Conservation (phyloP, 2,888 invertebrate species). For the Acrobasis repandana region DNA sequence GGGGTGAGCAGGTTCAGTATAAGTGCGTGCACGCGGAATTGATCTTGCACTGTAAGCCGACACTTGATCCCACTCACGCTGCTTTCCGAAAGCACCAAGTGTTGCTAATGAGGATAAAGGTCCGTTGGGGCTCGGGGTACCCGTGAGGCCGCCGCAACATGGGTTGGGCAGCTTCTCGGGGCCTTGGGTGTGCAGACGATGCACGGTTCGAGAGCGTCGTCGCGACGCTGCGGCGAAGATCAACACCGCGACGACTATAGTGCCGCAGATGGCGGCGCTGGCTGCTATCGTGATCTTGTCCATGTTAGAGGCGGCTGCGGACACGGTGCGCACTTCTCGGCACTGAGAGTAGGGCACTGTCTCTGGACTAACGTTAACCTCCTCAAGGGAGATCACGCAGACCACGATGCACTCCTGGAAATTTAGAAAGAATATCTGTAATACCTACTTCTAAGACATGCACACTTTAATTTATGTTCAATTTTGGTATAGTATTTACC, state of each 20-base stretch:
- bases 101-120: conserved; percentile 92
- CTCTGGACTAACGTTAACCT: conserved; percentile 93
- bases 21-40: conserved; percentile 93
- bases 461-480: conserved; percentile 21
- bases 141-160: conserved; percentile 88
- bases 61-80: conserved; percentile 88
- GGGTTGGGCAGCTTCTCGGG: conserved; percentile 89
- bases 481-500: conserved; percentile 70
- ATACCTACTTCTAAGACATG: too few relatives aligned
- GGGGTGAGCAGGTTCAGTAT: conserved; percentile 82
- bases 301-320: conserved; percentile 93
- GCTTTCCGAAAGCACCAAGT: conserved; percentile 91
- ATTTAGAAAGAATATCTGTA: background rate
- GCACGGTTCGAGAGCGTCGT: conserved; percentile 89
- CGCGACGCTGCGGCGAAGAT: conserved; percentile 94
- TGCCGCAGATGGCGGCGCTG: conserved; percentile 95
- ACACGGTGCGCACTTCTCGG: conserved; percentile 93
- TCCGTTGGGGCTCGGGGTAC: conserved; percentile 90
- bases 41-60: conserved; percentile 96
- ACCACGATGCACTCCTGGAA: conserved; percentile 95
- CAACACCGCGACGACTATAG: conserved; percentile 94
- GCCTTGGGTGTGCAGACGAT: conserved; percentile 87
- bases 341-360: conserved; percentile 94
- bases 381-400: conserved; percentile 95
- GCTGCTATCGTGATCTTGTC: conserved; percentile 97